Evolutionary conservation across 2,113 vertebrate species (phyloP).

Genomic region (Nycticryphes semicollaris): DNA sequence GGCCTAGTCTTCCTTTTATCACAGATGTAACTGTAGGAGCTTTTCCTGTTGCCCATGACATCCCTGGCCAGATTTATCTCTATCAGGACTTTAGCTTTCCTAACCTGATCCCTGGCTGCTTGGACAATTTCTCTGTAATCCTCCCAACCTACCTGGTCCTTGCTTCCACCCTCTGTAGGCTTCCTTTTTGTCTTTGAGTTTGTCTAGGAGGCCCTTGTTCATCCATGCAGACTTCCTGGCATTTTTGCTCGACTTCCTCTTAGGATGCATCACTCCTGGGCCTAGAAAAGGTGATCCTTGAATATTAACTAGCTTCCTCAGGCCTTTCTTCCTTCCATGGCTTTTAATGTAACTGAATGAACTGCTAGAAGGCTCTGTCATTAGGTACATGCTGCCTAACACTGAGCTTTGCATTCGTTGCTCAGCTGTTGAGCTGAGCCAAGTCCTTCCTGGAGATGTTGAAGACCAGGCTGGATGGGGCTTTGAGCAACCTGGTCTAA

Average conservation of each 20-base stretch:
- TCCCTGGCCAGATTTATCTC: background rate
- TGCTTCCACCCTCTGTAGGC: background rate
- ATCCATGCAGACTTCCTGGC: background rate
- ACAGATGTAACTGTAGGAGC: background rate
- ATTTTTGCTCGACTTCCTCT: background rate
- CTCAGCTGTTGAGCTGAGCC: background rate
- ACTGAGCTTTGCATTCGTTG: background rate
- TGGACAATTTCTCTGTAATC: background rate
- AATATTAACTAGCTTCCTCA: background rate
- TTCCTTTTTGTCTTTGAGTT: background rate
- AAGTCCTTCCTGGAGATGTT: background rate
- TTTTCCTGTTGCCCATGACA: background rate
- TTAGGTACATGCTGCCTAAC: background rate
- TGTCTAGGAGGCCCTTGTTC: background rate
- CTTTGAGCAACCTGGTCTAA: no score
- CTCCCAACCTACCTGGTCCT: background rate
- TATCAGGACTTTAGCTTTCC: background rate
- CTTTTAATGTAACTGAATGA: background rate
- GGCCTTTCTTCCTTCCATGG: background rate
- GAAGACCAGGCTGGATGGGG: no score
- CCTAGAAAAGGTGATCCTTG: background rate
- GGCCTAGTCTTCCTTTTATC: background rate
- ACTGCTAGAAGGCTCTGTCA: background rate
- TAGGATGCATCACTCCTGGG: background rate
- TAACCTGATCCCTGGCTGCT: background rate